A percentile compares a stretch with the other conserved stretches of the same genome.
Evolutionary conservation across 1,140 invertebrate species (phyloP).

Genomic region (Drosophila prosaltans): DNA sequence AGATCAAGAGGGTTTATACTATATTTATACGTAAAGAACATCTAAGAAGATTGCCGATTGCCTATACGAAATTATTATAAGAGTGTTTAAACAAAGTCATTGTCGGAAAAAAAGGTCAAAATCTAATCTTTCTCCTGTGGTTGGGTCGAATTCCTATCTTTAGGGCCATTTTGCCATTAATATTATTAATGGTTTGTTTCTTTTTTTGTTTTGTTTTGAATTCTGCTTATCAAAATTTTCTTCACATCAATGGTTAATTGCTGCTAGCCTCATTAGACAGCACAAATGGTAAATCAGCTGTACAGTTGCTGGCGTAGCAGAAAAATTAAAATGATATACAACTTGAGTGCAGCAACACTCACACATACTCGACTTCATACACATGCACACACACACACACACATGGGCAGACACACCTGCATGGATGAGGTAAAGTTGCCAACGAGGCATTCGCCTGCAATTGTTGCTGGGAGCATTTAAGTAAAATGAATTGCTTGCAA

Average conservation of each 20-base stretch:
- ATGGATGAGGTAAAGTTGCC: slow-evolving; percentile 41
- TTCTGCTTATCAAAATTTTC: slow-evolving; percentile 1
- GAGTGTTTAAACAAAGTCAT: no score
- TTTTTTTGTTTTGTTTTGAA: neutral
- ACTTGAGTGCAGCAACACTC: slow-evolving; percentile 10
- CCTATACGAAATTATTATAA: no score
- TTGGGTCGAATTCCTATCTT: no score
- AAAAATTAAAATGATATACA: slow-evolving; percentile 64
- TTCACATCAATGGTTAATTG: slow-evolving; percentile 4
- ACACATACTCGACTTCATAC: slow-evolving; percentile 17
- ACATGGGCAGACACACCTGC: slow-evolving; percentile 18
- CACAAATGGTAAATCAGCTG: slow-evolving; percentile 44
- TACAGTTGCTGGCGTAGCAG: slow-evolving; percentile 45
- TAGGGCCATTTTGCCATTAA: no score
- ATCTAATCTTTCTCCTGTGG: no score
- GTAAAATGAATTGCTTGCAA: slow-evolving; percentile 79
- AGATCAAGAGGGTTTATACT: no score
- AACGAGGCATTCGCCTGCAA: slow-evolving; percentile 32
- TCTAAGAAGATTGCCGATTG: no score
- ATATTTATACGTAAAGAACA: no score
- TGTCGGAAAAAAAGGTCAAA: no score
- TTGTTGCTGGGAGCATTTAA: slow-evolving; percentile 64
- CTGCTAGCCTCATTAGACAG: slow-evolving; percentile 48
- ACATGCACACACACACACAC: slow-evolving; percentile 3
- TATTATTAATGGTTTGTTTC: neutral